Evolutionary conservation across 2,888 invertebrate genomes (phyloP), one percentile per base, ranked within the genome.

Genomic region (Ophraella communa): DNA sequence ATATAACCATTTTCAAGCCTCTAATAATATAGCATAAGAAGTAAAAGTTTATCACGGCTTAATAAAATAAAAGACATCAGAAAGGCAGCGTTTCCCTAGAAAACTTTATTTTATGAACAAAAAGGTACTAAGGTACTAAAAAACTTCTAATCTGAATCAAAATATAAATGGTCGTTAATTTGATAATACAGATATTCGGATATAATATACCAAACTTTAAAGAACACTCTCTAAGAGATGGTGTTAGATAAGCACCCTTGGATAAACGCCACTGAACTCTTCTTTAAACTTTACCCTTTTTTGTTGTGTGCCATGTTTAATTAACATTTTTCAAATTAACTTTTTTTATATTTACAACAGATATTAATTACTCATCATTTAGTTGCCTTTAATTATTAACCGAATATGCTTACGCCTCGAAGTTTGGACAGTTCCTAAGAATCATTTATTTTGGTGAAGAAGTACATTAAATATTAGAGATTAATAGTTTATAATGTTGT

Each of bases 281-380:
- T n/a, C 23, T 47, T 47, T n/a, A 21, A 23, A 47, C 23, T 47
- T 47, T 47, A 2, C 23, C 23, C 23, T 23, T 18, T n/a, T n/a
- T 42, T 17, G 42, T 20, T 20, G 10, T 11, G 3, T n/a, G 27
- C 27, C 49, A 47, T 49, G 52, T 49, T 73, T 72, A 72, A 73
- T 73, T 72, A 73, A 71, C 70, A 71, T 71, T 71, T 72, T 70
- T 69, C 23, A 71, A 73, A 73, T 71, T 72, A 71, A 73, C 71
- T 71, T 71, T 72, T 55, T 30, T 64, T 71, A 14, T 7, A 49
- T 57, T 71, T 65, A 65, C 65, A 67, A 53, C 54, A 64, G 68
- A 71, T 70, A 73, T 73, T 73, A 73, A 72, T 73, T 71, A 70
- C 72, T 67, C 72, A 71, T 71, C 73, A 71, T 71, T 72, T 68